These are phyloP conservation scores for Turdus rufiventris DNA, from an alignment of 2,113 vertebrate species.

Conservation along the genomic window DNA sequence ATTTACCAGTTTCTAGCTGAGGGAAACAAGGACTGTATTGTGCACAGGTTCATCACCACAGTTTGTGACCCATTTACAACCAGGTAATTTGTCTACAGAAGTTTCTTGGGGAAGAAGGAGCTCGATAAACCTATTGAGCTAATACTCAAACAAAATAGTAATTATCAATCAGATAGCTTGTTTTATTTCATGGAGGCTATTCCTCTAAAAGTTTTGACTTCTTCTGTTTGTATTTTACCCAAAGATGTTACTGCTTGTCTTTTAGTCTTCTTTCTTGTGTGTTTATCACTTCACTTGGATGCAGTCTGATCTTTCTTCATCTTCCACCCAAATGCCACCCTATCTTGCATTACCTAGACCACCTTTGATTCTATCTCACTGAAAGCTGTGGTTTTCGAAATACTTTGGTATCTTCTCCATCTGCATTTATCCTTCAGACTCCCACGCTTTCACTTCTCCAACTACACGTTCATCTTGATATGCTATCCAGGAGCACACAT, in stretches of 20 bases:
- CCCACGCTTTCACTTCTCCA: not conserved
- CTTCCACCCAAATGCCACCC: not conserved
- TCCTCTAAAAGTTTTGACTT: not conserved
- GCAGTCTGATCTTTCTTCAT: not conserved
- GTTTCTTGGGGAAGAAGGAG: not conserved
- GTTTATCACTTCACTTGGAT: not conserved
- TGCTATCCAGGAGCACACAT: not conserved
- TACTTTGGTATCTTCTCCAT: not conserved
- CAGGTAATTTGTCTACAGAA: not conserved
- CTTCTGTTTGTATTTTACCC: not conserved
- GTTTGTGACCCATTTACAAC: not conserved
- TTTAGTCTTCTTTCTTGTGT: not conserved
- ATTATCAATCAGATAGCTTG: not conserved
- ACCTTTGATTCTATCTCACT: not conserved
- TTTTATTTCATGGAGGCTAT: not conserved
- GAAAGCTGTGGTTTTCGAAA: not conserved
- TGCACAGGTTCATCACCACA: not conserved
- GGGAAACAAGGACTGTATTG: not conserved
- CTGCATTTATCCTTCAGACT: not conserved
- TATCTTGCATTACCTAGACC: not conserved
- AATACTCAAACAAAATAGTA: not conserved
- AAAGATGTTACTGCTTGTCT: not conserved
- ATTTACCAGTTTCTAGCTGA: rapidly evolving
- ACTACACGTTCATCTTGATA: not conserved
- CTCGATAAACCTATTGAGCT: not conserved